Evolutionary conservation across 2,797 vertebrate genomes (phyloP).

Genomic region (Gastrophryne carolinensis): DNA sequence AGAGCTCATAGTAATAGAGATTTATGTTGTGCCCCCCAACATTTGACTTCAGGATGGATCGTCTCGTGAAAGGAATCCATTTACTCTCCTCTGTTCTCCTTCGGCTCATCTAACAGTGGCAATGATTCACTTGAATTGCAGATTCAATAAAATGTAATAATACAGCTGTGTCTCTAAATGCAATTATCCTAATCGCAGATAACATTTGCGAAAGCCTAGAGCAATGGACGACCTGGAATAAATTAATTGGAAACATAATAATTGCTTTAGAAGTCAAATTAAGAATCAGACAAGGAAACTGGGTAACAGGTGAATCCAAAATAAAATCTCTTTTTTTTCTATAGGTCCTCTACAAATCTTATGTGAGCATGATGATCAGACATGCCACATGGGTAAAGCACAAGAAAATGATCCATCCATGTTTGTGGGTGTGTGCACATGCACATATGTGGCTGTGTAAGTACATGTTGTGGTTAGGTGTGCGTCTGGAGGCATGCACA

Average conservation of each 20-base stretch:
- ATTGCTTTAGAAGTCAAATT: not conserved
- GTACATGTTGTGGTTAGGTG: too few relatives aligned
- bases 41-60: not conserved
- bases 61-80: not conserved
- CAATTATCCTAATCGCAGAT: slow-evolving; percentile 9
- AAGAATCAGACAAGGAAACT: too few relatives aligned
- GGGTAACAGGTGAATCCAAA: too few relatives aligned
- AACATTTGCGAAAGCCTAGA: slow-evolving; percentile 12
- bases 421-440: too few relatives aligned
- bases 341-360: too few relatives aligned
- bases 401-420: too few relatives aligned
- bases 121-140: not conserved
- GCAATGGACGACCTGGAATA: not conserved
- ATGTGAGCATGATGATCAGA: too few relatives aligned
- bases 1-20: slow-evolving; percentile 8
- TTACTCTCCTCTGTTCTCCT: not conserved
- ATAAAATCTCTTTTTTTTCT: too few relatives aligned
- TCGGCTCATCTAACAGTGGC: not conserved
- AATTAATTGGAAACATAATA: not conserved
- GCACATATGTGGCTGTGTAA: too few relatives aligned
- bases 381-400: too few relatives aligned
- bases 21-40: not conserved
- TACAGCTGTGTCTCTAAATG: slow-evolving; percentile 1
- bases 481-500: too few relatives aligned
- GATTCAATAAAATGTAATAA: not conserved